These are phyloP conservation scores for Mellilla xanthometata DNA, from an alignment of 2,888 invertebrate species.

Conservation along the genomic window DNA sequence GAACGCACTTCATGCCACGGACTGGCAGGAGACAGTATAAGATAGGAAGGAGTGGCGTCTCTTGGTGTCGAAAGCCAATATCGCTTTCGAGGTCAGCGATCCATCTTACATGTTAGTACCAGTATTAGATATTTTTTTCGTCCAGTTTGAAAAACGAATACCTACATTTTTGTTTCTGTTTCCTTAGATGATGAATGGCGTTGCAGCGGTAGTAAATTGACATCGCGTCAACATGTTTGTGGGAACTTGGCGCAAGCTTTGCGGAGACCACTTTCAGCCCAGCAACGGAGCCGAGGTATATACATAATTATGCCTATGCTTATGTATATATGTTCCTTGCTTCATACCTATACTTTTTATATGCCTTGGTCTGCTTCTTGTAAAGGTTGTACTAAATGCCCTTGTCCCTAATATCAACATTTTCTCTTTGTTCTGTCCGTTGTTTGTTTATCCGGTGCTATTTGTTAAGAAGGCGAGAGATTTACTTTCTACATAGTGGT, in stretches of 20 bases:
- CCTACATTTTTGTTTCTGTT: neutral
- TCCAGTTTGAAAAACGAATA: too few species aligned
- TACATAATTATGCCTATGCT: too few species aligned
- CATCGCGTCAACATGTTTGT: slow-evolving; percentile 70
- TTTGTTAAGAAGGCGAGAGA: slow-evolving; percentile 1
- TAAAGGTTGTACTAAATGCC: neutral
- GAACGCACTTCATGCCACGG: too few species aligned
- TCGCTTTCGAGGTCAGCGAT: too few species aligned
- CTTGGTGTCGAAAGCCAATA: too few species aligned
- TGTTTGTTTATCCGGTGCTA: slow-evolving; percentile 1
- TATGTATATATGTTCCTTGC: neutral
- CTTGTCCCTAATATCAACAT: neutral
- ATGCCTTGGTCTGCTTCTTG: too few species aligned
- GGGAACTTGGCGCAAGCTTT: slow-evolving; percentile 71
- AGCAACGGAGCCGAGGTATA: slow-evolving; percentile 14
- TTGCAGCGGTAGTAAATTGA: slow-evolving; percentile 68
- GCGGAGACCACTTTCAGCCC: slow-evolving; percentile 41
- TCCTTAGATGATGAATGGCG: slow-evolving; percentile 68
- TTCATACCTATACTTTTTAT: too few species aligned
- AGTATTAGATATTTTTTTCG: too few species aligned
- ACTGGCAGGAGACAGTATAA: too few species aligned
- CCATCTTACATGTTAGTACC: too few species aligned
- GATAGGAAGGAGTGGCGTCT: too few species aligned
- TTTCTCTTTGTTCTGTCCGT: slow-evolving; percentile 6
- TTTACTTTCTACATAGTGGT: neutral